Percentiles rank a stretch among this genome's conserved stretches.
Conservation (phyloP, 1,140 invertebrate genomes). For the Papilio polyxenes region DNA sequence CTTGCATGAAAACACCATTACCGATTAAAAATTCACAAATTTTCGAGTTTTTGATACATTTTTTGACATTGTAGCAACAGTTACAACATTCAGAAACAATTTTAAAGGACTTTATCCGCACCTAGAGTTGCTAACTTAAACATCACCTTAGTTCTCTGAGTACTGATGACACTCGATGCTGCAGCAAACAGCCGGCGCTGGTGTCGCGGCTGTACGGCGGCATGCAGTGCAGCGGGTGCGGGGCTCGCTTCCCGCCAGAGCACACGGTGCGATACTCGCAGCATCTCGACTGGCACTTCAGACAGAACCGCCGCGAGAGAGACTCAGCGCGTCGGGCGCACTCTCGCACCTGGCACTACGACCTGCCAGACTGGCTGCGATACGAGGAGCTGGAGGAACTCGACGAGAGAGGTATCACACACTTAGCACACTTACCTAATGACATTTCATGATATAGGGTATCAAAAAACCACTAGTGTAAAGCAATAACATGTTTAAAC, state of each 20-base stretch:
- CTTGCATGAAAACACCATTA: too few relatives aligned
- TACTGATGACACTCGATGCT: background rate
- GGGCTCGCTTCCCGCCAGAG: slow-evolving; percentile 92
- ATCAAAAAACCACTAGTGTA: too few relatives aligned
- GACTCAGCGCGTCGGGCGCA: slow-evolving; percentile 91
- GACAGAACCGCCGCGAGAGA: slow-evolving; percentile 93
- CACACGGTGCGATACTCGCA: slow-evolving; percentile 93
- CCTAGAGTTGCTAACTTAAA: too few relatives aligned
- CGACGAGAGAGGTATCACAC: slow-evolving; percentile 89
- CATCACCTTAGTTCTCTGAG: too few relatives aligned
- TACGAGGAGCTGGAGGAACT: slow-evolving; percentile 97
- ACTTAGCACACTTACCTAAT: background rate
- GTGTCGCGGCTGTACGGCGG: slow-evolving; percentile 89
- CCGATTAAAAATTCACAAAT: too few relatives aligned
- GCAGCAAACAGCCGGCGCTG: slow-evolving; percentile 85
- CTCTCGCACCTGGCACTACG: slow-evolving; percentile 94
- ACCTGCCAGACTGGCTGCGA: slow-evolving; percentile 94
- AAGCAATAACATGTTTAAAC: too few relatives aligned
- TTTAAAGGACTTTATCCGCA: too few relatives aligned
- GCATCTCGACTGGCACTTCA: slow-evolving; percentile 98
- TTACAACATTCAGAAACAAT: too few relatives aligned
- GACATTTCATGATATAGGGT: too few relatives aligned
- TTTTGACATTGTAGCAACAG: too few relatives aligned
- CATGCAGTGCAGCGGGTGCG: slow-evolving; percentile 97
- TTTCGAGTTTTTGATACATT: too few relatives aligned